Base-by-base conservation (phyloP, 2,888 invertebrate species). In the Meandrusa payeni region DNA sequence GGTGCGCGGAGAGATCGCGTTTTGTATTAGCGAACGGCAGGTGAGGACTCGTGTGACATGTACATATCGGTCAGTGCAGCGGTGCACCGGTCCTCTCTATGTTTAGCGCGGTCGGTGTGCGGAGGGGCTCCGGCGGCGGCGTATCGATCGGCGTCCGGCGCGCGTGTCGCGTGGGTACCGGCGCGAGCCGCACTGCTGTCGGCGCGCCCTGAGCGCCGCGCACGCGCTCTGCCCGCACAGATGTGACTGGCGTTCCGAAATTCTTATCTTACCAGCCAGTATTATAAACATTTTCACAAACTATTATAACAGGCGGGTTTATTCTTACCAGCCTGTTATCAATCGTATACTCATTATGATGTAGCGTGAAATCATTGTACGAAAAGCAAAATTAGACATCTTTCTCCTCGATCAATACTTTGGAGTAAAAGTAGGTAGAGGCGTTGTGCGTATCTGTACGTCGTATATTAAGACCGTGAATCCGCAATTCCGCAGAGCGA, bases 121-220 rank as follows among this genome's bases (percentile, higher is more conserved):
- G 36, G 24, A 41, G 40, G 2, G 39, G 47, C 44, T 48, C 50
- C 34, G 45, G 48, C 52, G 57, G 47, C 47, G 61, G 47, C 48
- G 48, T 44, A 39, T 46, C 48, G 33, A 34, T 50, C 36, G 33
- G 43, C 48, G 55, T 59, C 67, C 56, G 63, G 59, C 64, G 75
- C 82, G 80, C 82, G 85, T 82, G 81, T 64, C 83, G 74, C 79
- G 80, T 77, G 82, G 72, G 64, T 69, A 78, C 81, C 78, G 81
- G 77, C 82, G 78, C 77, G 77, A 71, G 76, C 81, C 78, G 76
- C 80, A 87, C 86, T 83, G 82, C 64, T 61, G 57, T 47, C 64
- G 61, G 41, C 55, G 13, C 41, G 19, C 26, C 43, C 19, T 37
- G 47, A 59, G 46, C 55, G 61, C 59, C 77, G 76, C 85, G 82